Evolutionary conservation across 1,140 invertebrate genomes (phyloP).

Genomic region (Tetramorium simillimum): DNA sequence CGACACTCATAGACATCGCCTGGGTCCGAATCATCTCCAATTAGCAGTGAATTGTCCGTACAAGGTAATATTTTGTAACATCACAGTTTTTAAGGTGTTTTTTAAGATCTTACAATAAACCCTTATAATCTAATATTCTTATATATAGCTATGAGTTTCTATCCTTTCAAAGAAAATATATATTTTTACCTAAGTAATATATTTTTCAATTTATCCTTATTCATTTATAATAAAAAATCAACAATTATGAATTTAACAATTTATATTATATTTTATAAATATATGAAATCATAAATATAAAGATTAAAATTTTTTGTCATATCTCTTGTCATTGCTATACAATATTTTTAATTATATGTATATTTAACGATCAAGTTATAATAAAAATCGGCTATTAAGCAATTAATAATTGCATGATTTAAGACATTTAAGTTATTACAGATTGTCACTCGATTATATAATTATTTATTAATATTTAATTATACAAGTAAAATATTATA

Average conservation of each 20-base stretch:
- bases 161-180: not conserved
- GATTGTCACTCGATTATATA: not conserved
- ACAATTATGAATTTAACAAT: not conserved
- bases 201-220: not conserved
- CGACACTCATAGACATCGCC: constrained; percentile 97
- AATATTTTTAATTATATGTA: not conserved
- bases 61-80: constrained; percentile 80
- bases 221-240: not conserved
- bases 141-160: not conserved
- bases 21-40: constrained; percentile 97
- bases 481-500: not conserved
- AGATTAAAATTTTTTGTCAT: not conserved
- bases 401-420: not conserved
- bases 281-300: not conserved
- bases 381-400: not conserved
- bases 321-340: too few relatives aligned
- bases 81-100: not conserved
- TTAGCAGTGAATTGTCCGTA: constrained; percentile 98
- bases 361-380: not conserved
- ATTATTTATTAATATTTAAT: not conserved
- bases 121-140: too few relatives aligned
- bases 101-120: not conserved
- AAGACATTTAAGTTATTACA: not conserved
- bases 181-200: not conserved
- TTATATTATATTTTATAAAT: not conserved